A percentile compares a stretch with the other conserved stretches of the same genome.
Evolutionary conservation across 1,140 invertebrate genomes (phyloP).

Genomic region (Arion vulgaris): DNA sequence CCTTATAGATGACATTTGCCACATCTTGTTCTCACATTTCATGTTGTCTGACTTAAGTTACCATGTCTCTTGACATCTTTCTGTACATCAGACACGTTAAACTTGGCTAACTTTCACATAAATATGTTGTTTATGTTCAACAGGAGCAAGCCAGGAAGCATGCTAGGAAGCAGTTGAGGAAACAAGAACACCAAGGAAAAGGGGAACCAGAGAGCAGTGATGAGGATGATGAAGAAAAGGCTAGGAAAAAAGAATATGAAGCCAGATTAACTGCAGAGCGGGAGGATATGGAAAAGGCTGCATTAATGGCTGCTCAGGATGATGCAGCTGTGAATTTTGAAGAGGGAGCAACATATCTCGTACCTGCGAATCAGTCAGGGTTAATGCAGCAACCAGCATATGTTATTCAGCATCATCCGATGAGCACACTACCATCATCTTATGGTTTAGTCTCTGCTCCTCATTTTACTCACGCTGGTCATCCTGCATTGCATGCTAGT

Average conservation of each 20-base stretch:
- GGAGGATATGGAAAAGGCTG: constrained; percentile 44
- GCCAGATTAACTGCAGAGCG: constrained; percentile 36
- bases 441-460: constrained; percentile 16
- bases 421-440: constrained; percentile 23
- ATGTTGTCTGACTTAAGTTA: too few species aligned
- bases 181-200: constrained; percentile 47
- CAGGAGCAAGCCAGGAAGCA: constrained; percentile 54
- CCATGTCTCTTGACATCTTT: too few species aligned
- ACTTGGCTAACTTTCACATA: too few species aligned
- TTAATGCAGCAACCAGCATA: constrained; percentile 44
- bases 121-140: background rate
- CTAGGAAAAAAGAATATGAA: constrained; percentile 31
- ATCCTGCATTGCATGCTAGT: background rate
- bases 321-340: constrained; percentile 27
- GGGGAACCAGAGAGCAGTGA: constrained; percentile 47
- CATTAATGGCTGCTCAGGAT: constrained; percentile 37
- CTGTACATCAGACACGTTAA: too few species aligned
- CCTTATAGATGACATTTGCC: too few species aligned
- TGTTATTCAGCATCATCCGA: constrained; percentile 38
- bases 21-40: too few species aligned
- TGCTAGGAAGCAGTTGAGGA: constrained; percentile 47
- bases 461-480: background rate
- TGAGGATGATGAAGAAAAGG: constrained; percentile 42
- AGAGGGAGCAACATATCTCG: constrained; percentile 23
- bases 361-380: constrained; percentile 43